Percentiles rank a stretch among this genome's conserved stretches.
Evolutionary conservation across 1,140 invertebrate genomes (phyloP).

Genomic region (Caenorhabditis elegans): WBcel235 BX284604.4:3694001-3694500

Average conservation of each 20-base stretch:
- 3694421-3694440: conserved; percentile 18
- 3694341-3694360: background rate
- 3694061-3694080: background rate
- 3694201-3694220: background rate
- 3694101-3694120: background rate
- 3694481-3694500: background rate
- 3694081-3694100: conserved; percentile 21
- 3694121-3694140: background rate
- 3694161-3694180: background rate
- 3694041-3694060: background rate
- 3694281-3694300: background rate
- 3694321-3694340: background rate
- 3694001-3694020: no score
- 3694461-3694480: background rate
- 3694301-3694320: background rate
- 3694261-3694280: background rate
- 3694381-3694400: background rate
- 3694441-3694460: background rate
- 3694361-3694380: background rate
- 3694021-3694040: background rate
- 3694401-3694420: background rate
- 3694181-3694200: background rate
- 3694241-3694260: conserved; percentile 1
- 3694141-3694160: background rate
- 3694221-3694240: background rate